Evolutionary conservation across 2,113 vertebrate genomes (phyloP), one percentile per base, ranked within the genome.

Genomic region (Xenopus tropicalis): DNA sequence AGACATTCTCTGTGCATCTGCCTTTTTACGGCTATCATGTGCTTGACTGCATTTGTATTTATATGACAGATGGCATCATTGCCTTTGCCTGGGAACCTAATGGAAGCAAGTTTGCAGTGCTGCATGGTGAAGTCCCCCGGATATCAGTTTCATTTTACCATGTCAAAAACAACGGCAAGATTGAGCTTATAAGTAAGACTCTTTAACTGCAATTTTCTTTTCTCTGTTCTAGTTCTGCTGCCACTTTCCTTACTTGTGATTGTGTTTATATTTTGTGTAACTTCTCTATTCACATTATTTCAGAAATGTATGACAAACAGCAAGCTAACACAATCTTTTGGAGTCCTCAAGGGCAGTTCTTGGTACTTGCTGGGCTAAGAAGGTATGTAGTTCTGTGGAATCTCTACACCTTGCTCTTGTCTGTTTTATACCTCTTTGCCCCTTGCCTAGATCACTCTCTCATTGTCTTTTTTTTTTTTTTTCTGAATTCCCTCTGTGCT

Each of bases 241-340:
- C 16, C 46, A 14, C 46, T 48, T 48, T 1, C 29, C 6, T 37
- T 20, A 57, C 54, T 17, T 20, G 17, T 21, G 54, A 9, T 9
- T 37, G 29, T 8, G 29, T 37, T 48, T 63, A 37, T 63, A n/a
- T 37, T 62, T 68, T 46, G 10, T 7, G 21, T 37, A 48, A 5
- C n/a, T 20, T 51, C 20, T 72, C n/a, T 23, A n/a, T 42, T 73
- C 29, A 2, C 29, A 37, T 44, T 72, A n/a, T 71, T 81, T 9
- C 86, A 99, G 97, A 98, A 83, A 95, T 88, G 6, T 98, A 96
- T 75, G 97, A 99, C 80, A 99, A 99, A 68, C 96, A 99, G 87
- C 97, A 99, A 82, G 97, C 97, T 44, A 99, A 99, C 83, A 98
- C 96, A 79, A 99, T 99, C 86, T 99, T 98, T 88, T 99, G 97